Base-by-base conservation (phyloP, 1,140 invertebrate species). In the Cyclargus thomasi region DNA sequence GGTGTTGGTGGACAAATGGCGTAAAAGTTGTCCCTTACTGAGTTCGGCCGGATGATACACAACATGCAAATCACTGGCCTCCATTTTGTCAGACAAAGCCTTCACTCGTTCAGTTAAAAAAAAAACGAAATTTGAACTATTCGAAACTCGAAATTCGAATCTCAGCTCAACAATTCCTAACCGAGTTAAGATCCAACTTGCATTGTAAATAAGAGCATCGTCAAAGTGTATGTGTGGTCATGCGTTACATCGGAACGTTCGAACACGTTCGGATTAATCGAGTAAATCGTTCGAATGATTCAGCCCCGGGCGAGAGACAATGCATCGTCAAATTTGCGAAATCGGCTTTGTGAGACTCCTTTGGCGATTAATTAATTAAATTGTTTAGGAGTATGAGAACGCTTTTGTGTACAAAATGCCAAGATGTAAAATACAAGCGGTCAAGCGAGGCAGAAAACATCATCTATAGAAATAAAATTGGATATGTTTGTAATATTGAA, bases 201-300 rank as follows among this genome's bases (percentile, higher is more conserved):
- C 71, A 72, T 70, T 67, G 71, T 66, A 73, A 73, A 73, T 73
- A 70, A 65, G 67, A 70, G 39, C 63, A 64, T 35, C 62, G 67
- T 64, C 67, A 71, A 72, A 74, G 74, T 70, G 23, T 35, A 66
- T 59, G 71, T 62, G 62, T 66, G 64, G 64, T 68, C 75, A 75
- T 74, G 74, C 77, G 72, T 78, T 71, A 63, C 47, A 67, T 23
- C 62, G 63, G 53, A 67, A 74, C 65, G 70, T 72, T 69, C 68
- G 75, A 76, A 75, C 75, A 69, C 74, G 70, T 67, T 74, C 65
- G 57, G 74, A 79, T 81, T 78, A 81, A 82, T 82, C 75, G 73
- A 74, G 75, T 79, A 74, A 79, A 84, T 82, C 76, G 76, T 74
- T 72, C 71, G 76, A 77, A 75, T 80, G 73, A 81, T 81, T 80